phyloP scores from a whole-genome alignment of 2,888 invertebrate species.

The Drosophila suboccidentalis region DNA sequence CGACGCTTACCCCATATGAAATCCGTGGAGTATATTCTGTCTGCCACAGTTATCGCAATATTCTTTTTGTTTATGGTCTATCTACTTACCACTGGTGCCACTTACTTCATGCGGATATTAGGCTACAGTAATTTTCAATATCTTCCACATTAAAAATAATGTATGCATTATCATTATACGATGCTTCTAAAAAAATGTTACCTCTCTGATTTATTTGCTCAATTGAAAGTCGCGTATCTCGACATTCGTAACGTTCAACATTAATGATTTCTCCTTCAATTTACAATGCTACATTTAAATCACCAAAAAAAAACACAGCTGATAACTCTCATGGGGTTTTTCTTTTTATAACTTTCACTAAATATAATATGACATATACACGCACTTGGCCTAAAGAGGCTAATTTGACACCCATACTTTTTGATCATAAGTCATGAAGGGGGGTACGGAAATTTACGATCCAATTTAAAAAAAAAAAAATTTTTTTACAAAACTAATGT shows the following conservation, averaged over 20 bases:
- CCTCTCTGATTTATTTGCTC: constrained; percentile 69
- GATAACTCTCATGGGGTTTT: neutral
- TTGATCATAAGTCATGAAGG: too few relatives aligned
- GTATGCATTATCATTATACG: neutral
- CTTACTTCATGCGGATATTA: neutral
- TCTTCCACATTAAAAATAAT: neutral
- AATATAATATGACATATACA: constrained; percentile 9
- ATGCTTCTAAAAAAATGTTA: constrained; percentile 61
- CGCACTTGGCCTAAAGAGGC: constrained; percentile 15
- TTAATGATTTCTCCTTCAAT: neutral
- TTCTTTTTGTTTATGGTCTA: constrained; percentile 33
- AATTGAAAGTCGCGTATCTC: constrained; percentile 47
- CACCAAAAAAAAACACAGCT: constrained; percentile 8
- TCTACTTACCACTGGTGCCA: neutral
- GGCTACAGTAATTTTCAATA: neutral
- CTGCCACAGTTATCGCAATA: constrained; percentile 44
- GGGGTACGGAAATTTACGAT: too few relatives aligned
- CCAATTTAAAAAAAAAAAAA: too few relatives aligned
- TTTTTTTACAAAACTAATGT: too few relatives aligned
- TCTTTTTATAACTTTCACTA: neutral
- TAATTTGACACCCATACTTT: constrained; percentile 10
- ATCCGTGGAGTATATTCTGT: constrained; percentile 34
- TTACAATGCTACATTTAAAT: constrained; percentile 4
- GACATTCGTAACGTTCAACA: constrained; percentile 17
- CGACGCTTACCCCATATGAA: constrained; percentile 10